These are phyloP conservation scores for Congeria kusceri DNA, from an alignment of 2,888 invertebrate species.

Conservation along the genomic window DNA sequence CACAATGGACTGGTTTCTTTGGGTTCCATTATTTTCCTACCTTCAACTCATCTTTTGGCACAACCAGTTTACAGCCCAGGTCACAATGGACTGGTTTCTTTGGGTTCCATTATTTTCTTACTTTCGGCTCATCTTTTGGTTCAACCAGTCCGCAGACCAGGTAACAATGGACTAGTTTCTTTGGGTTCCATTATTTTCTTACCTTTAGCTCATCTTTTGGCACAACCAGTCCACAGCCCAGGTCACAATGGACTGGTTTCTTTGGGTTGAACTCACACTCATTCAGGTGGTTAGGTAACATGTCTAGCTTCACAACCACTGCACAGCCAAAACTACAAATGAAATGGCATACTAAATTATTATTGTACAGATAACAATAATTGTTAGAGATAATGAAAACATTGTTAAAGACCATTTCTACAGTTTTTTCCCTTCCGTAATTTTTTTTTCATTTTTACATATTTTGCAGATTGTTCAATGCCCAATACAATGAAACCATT, in stretches of 20 bases:
- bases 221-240: constrained; percentile 96
- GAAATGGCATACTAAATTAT: no score
- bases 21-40: no score
- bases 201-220: constrained; percentile 94
- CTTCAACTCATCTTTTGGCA: constrained; percentile 95
- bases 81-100: constrained; percentile 97
- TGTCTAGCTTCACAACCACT: constrained; percentile 86
- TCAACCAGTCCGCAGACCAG: constrained; percentile 97
- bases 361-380: no score
- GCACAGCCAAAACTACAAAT: background rate
- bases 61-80: constrained; percentile 96
- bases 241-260: constrained; percentile 95
- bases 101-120: constrained; percentile 95
- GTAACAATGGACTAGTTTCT: constrained; percentile 96
- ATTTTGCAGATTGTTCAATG: no score
- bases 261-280: constrained; percentile 98
- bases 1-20: constrained; percentile 93
- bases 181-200: constrained; percentile 92
- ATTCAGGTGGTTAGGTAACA: constrained; percentile 92
- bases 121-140: constrained; percentile 96
- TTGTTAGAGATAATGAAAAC: no score
- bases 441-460: no score
- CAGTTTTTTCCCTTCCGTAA: no score
- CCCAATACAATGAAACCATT: no score
- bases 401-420: no score